Base-by-base conservation (phyloP, 2,888 invertebrate species). In the Abscondita cerata region DNA sequence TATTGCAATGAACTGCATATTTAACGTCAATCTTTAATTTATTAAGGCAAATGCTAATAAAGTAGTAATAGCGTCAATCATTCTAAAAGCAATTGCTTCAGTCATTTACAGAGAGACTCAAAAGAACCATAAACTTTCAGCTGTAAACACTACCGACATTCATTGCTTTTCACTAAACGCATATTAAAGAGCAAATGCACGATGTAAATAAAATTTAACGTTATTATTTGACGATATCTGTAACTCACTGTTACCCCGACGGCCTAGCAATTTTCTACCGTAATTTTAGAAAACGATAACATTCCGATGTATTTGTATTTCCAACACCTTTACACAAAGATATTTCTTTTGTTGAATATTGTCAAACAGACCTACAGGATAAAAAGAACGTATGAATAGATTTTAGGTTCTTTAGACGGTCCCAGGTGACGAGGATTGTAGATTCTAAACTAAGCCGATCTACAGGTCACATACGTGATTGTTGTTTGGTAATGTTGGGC, bases 311-410 rank as follows among this genome's bases (percentile, higher is more conserved):
- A 66, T 72, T 70, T 69, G 69, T 69, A 69, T 70, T 66, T 69
- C 72, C 72, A 73, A 73, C 75, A 75, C 74, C 73, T 72, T 64
- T 57, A 60, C 67, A 74, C 73, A 75, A 74, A 70, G 69, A 70
- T 68, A 67, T 70, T 68, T 68, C 69, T 70, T 73, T 76, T 75
- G 75, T 75, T 65, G 61, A 67, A 68, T 69, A 73, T 76, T 76
- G 75, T 75, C 75, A 73, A 68, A 67, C 66, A 68, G 70, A 69
- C 67, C 67, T 62, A 59, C 60, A 52, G 64, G 69, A 70, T 70
- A 72, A 73, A 38, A 72, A 68, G 70, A 52, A 66, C 63, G 68
- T 63, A 68, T 71, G 70, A 70, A 71, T 70, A 68, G 67, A 67
- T 65, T 55, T 25, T 58, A 53, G 59, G 63, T 62, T 54, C 59